Base-by-base conservation (phyloP, 1,140 invertebrate genomes). In the Cotesia chilonis region DNA sequence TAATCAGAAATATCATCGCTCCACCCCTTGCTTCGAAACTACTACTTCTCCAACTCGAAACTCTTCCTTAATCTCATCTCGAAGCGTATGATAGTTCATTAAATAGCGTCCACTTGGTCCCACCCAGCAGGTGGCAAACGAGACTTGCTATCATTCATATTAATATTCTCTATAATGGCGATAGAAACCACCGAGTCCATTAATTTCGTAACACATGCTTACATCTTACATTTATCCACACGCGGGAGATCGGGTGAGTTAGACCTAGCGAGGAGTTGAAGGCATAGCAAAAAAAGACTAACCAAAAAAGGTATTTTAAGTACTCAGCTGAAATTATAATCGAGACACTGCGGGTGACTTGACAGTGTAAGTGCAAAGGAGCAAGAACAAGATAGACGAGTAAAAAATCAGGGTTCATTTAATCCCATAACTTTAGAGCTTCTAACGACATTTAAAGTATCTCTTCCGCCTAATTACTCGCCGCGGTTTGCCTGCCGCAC, bases 401-500 rank as follows among this genome's bases (percentile, higher is more conserved):
- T 47, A 47, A 28, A 59, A 55, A 59, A 20, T 9, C 17, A 7
- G n/a, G 6, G 17, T 59, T 59, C 7, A 20, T 59, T 59, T 59
- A 10, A 68, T n/a, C 28, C 4, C 17, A n/a, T 20, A 51, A 55
- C 65, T 38, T 51, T 65, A 28, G 41, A 66, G 10, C 12, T 4
- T 70, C 72, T 74, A 74, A 74, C 63, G 72, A 74, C 63, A 69
- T 70, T 66, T 57, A 70, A 70, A 74, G 67, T 73, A 70, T 69
- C 52, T 17, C 20, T 55, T 41, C 72, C 35, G 52, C 71, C 65
- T 68, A 73, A 73, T 73, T 73, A 69, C 66, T 73, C 57, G 66
- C 55, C 65, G 28, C 59, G 28, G 28, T 28, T 28, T 28, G 28
- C 28, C 28, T 28, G 28, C 28, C 28, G 1, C 28, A 28, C 28